These are phyloP conservation scores for Apomyelois bistriatella DNA, from an alignment of 2,888 invertebrate genomes.

Conservation along the genomic window DNA sequence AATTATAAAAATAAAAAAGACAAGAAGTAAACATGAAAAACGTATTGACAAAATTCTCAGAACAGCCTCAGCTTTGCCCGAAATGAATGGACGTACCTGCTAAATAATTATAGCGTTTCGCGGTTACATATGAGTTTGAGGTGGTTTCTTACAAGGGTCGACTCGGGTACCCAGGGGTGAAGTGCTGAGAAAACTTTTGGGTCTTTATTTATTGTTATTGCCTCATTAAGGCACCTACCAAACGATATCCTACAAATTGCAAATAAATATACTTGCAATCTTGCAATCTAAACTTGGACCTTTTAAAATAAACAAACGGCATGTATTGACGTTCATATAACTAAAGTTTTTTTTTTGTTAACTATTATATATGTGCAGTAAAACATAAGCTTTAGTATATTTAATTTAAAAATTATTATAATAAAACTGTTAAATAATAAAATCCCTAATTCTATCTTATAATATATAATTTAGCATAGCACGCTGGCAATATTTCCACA, in stretches of 20 bases:
- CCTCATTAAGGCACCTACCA: slow-evolving; percentile 77
- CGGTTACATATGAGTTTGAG: slow-evolving; percentile 61
- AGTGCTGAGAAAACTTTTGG: slow-evolving; percentile 75
- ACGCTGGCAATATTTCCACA: too few relatives aligned
- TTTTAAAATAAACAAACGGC: too few relatives aligned
- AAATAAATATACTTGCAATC: slow-evolving; percentile 65
- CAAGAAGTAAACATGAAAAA: not conserved
- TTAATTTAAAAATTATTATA: too few relatives aligned
- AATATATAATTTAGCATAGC: too few relatives aligned
- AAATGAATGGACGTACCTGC: slow-evolving; percentile 28
- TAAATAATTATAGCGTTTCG: slow-evolving; percentile 59
- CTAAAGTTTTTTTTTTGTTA: too few relatives aligned
- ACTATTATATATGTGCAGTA: too few relatives aligned
- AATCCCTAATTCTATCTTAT: too few relatives aligned
- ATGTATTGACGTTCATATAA: too few relatives aligned
- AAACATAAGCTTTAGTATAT: too few relatives aligned
- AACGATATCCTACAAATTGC: slow-evolving; percentile 78
- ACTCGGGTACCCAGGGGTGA: slow-evolving; percentile 52
- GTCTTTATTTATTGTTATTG: slow-evolving; percentile 80
- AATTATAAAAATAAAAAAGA: not conserved
- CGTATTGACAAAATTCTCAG: not conserved
- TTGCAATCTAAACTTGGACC: not conserved
- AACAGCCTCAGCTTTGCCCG: not conserved
- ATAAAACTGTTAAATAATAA: too few relatives aligned
- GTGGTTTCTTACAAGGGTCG: slow-evolving; percentile 69